Evolutionary conservation across 1,140 invertebrate species (phyloP).

Genomic region (Steinernema feltiae): DNA sequence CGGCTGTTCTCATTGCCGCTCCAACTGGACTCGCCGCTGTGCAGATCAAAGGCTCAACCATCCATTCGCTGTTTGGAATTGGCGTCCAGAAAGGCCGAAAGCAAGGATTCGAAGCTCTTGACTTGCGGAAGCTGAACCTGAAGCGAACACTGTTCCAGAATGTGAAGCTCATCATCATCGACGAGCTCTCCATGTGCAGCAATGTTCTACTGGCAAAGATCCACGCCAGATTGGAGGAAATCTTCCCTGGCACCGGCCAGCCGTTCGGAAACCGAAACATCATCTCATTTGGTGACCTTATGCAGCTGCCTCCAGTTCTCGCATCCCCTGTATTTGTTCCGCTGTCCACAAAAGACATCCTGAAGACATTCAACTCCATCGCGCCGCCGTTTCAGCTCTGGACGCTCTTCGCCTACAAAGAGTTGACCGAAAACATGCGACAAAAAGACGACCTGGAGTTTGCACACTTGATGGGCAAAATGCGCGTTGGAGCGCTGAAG

Average conservation of each 20-base stretch:
- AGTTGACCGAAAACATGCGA: slow-evolving; percentile 21
- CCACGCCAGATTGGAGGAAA: slow-evolving; percentile 10
- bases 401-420: neutral
- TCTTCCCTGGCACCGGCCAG: neutral
- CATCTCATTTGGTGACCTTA: neutral
- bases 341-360: neutral
- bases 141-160: neutral
- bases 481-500: neutral
- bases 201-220: slow-evolving; percentile 8
- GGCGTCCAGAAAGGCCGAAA: neutral
- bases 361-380: neutral
- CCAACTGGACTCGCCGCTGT: slow-evolving; percentile 22
- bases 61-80: slow-evolving; percentile 7
- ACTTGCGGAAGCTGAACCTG: neutral
- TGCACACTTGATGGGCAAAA: neutral
- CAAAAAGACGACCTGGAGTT: slow-evolving; percentile 17
- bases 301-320: neutral
- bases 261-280: neutral
- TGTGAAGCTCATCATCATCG: slow-evolving; percentile 16
- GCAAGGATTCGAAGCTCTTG: neutral
- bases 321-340: neutral
- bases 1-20: slow-evolving; percentile 9
- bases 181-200: slow-evolving; percentile 21
- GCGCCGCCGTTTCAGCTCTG: slow-evolving; percentile 3
- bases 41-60: slow-evolving; percentile 5